These are phyloP conservation scores for Matsumyia berberina DNA, from an alignment of 2,888 invertebrate genomes.

Conservation along the genomic window DNA sequence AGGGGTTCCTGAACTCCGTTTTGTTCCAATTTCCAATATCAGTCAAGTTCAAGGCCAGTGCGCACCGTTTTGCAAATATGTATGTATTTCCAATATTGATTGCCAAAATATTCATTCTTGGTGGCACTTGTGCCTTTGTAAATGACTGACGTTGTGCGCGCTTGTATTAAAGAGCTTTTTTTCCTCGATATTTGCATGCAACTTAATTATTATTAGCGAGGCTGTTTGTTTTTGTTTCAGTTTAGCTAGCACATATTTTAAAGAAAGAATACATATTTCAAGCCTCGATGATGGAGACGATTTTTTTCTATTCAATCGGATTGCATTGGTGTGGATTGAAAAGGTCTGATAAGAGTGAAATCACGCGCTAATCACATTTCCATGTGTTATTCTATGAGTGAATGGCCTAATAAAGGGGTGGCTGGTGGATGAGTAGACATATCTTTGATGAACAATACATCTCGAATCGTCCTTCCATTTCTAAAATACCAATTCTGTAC, in stretches of 20 bases:
- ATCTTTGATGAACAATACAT: too few species aligned
- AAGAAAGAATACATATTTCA: too few species aligned
- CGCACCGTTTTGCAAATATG: neutral
- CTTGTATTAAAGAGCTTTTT: neutral
- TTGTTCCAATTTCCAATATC: conserved; percentile 38
- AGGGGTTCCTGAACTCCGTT: conserved; percentile 29
- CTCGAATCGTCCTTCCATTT: neutral
- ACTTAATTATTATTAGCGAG: too few species aligned
- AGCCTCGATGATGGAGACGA: too few species aligned
- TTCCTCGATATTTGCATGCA: too few species aligned
- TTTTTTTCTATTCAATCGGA: too few species aligned
- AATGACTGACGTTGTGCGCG: too few species aligned
- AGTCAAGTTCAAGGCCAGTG: conserved; percentile 42
- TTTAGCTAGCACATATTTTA: too few species aligned
- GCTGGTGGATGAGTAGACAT: neutral
- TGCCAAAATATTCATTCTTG: neutral
- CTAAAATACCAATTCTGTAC: neutral
- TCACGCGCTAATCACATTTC: neutral
- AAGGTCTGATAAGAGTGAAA: neutral
- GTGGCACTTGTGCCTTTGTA: neutral
- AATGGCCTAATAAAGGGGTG: neutral
- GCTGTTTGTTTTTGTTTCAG: too few species aligned
- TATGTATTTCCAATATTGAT: conserved; percentile 14
- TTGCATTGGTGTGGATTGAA: neutral
- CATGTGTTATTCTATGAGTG: neutral